These are phyloP conservation scores for Phenganax subtilis DNA, from an alignment of 92 coral and sea anemone species.

Conservation along the genomic window DNA sequence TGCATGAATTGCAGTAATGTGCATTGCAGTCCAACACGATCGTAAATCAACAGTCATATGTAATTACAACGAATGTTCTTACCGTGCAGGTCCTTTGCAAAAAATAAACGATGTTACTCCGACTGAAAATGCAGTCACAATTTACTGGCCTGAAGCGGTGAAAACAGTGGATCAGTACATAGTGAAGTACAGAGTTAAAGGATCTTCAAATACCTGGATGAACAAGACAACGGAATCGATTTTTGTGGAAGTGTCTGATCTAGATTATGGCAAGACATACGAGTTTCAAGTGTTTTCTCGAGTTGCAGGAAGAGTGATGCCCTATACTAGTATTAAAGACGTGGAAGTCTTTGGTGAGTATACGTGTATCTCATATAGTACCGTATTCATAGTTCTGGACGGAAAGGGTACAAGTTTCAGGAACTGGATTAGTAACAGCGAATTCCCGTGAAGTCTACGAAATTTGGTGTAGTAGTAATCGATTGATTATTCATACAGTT, in stretches of 20 bases:
- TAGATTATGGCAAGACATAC: conserved; percentile 36
- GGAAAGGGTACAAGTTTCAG: background rate
- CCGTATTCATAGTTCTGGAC: background rate
- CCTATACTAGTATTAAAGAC: background rate
- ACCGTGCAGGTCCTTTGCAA: background rate
- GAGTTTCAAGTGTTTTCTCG: conserved; percentile 31
- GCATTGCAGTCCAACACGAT: too few species aligned
- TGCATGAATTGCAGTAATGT: too few species aligned
- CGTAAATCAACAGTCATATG: background rate
- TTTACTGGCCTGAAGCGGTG: conserved; percentile 33
- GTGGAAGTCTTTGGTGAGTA: background rate
- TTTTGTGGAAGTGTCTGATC: background rate
- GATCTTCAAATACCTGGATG: background rate
- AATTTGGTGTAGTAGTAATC: too few species aligned
- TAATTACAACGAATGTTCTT: background rate
- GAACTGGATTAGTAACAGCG: background rate
- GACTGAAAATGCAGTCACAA: background rate
- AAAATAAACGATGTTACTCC: background rate
- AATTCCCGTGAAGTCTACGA: background rate
- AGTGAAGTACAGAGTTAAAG: conserved; percentile 19
- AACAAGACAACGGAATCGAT: background rate
- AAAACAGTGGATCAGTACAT: conserved; percentile 1
- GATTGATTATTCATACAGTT: too few species aligned
- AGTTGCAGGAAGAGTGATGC: background rate
- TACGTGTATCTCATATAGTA: background rate